Conservation (phyloP, 2,888 invertebrate species). For the Pharmacophagus antenor region DNA sequence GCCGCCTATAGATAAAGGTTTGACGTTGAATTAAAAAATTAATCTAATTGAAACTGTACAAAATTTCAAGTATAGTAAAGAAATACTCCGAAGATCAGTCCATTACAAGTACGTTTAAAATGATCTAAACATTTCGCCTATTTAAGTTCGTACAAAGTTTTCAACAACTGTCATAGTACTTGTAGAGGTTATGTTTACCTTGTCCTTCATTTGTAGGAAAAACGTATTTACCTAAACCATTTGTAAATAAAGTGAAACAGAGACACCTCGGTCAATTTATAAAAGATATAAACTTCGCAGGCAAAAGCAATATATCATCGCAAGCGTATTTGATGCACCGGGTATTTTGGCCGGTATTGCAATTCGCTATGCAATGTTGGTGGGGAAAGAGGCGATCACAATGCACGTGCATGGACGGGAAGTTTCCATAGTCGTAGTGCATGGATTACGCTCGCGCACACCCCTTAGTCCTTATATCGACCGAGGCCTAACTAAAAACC, state of each 20-base stretch:
- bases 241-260: not conserved
- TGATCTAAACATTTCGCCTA: too few species aligned
- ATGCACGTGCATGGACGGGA: slow-evolving; percentile 24
- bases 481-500: slow-evolving; percentile 22
- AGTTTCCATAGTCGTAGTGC: slow-evolving; percentile 27
- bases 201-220: too few species aligned
- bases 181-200: too few species aligned
- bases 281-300: slow-evolving; percentile 35
- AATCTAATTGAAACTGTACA: too few species aligned
- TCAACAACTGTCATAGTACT: too few species aligned
- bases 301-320: slow-evolving; percentile 35
- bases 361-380: slow-evolving; percentile 43
- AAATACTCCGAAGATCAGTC: too few species aligned
- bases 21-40: too few species aligned
- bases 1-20: too few species aligned
- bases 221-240: too few species aligned
- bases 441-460: slow-evolving; percentile 23
- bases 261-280: not conserved
- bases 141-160: too few species aligned
- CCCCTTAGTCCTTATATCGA: slow-evolving; percentile 24
- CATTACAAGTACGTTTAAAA: too few species aligned
- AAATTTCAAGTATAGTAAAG: too few species aligned
- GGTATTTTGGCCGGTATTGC: slow-evolving; percentile 39
- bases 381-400: slow-evolving; percentile 25
- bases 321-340: slow-evolving; percentile 35